Conservation (phyloP, 2,113 vertebrate genomes). For the Zingel zingel region DNA sequence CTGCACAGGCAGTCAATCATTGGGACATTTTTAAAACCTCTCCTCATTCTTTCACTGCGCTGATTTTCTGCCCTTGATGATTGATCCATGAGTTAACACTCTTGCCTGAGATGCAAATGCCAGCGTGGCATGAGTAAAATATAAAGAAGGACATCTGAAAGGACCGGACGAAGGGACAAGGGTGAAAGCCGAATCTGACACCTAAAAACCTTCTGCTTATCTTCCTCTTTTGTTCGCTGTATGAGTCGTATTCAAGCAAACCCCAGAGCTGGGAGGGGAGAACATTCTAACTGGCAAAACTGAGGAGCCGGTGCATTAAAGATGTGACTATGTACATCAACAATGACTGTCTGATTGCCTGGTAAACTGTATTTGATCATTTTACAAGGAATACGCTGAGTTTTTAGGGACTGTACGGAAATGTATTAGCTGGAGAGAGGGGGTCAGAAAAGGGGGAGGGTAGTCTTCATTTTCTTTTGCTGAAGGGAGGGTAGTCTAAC, state of each 20-base stretch:
- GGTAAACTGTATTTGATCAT: neutral
- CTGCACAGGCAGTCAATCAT: slow-evolving; percentile 56
- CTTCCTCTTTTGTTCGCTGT: slow-evolving; percentile 20
- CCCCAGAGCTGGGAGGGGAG: neutral
- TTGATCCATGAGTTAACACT: slow-evolving; percentile 47
- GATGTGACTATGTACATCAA: neutral
- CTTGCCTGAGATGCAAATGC: slow-evolving; percentile 66
- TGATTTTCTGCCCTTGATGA: slow-evolving; percentile 36
- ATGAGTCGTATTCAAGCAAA: neutral
- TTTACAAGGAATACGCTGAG: neutral
- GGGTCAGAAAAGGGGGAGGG: too few relatives aligned
- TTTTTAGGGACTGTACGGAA: neutral
- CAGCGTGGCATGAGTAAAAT: slow-evolving; percentile 51
- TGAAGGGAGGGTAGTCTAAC: neutral
- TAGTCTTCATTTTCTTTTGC: too few relatives aligned
- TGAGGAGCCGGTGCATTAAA: slow-evolving; percentile 15
- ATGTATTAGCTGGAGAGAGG: neutral
- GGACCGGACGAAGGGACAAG: slow-evolving; percentile 18
- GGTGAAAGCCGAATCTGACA: slow-evolving; percentile 8
- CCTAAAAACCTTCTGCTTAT: slow-evolving; percentile 33
- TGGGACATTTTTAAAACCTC: slow-evolving; percentile 63
- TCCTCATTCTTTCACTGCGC: slow-evolving; percentile 44
- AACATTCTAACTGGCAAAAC: neutral
- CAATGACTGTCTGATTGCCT: neutral
- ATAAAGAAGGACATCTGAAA: slow-evolving; percentile 44